phyloP scores from a whole-genome alignment of 2,113 vertebrate genomes.

The Rhinopomastus cyanomelas region DNA sequence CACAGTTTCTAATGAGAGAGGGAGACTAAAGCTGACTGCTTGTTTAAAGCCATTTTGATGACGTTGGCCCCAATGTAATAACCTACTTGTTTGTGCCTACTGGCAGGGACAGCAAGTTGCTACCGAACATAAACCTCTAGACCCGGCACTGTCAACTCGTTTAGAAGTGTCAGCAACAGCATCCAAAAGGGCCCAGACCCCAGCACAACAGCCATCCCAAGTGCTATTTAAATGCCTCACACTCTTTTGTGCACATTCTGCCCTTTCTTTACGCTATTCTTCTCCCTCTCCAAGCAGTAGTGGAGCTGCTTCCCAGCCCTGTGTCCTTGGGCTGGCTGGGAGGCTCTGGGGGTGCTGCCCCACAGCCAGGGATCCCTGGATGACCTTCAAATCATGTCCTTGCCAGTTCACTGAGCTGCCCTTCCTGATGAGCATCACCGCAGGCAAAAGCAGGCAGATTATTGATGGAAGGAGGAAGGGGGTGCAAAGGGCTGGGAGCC shows the following conservation, averaged over 20 bases:
- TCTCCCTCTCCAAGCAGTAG: not conserved
- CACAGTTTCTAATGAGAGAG: constrained; percentile 34
- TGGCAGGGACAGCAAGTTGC: constrained; percentile 33
- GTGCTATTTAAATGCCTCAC: not conserved
- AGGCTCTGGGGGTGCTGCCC: not conserved
- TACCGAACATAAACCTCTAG: constrained; percentile 42
- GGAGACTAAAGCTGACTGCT: constrained; percentile 35
- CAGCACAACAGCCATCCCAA: not conserved
- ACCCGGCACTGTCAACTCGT: not conserved
- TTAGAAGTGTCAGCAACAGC: constrained; percentile 16
- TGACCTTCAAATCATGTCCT: not conserved
- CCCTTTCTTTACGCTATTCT: constrained; percentile 40
- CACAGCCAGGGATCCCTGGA: not conserved
- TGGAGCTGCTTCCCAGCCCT: not conserved
- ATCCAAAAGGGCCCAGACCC: not conserved
- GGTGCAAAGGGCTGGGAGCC: not conserved
- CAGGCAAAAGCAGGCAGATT: not conserved
- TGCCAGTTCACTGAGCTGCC: constrained; percentile 67
- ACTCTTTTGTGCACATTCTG: constrained; percentile 35
- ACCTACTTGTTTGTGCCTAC: constrained; percentile 58
- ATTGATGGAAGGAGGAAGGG: not conserved
- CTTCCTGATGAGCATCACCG: constrained; percentile 33
- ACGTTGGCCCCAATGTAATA: constrained; percentile 35
- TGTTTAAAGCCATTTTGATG: constrained; percentile 59
- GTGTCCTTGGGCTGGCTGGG: not conserved